phyloP scores from a whole-genome alignment of 2,888 invertebrate genomes.

The Ichneumon xanthorius region DNA sequence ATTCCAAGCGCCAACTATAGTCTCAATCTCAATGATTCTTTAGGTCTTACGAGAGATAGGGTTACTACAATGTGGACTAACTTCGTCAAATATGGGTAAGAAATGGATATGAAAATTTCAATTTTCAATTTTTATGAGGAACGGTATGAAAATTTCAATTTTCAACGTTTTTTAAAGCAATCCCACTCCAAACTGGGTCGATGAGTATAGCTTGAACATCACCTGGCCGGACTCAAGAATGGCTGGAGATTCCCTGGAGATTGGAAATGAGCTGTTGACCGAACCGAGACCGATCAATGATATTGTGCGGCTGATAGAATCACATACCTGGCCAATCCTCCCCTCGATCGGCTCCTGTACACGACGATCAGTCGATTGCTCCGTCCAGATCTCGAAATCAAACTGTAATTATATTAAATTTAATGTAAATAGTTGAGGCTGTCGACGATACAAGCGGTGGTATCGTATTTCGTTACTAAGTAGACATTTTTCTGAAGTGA shows the following conservation, averaged over 20 bases:
- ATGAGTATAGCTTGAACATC: constrained; percentile 52
- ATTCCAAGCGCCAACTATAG: constrained; percentile 69
- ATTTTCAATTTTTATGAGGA: too few species aligned
- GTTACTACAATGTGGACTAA: constrained; percentile 88
- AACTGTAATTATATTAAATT: not conserved
- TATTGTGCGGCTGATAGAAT: not conserved
- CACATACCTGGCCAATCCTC: not conserved
- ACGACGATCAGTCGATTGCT: not conserved
- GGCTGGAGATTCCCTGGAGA: constrained; percentile 59
- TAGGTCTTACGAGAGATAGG: constrained; percentile 82
- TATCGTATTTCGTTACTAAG: too few species aligned
- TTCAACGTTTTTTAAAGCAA: constrained; percentile 35
- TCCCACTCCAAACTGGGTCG: constrained; percentile 64
- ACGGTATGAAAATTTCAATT: too few species aligned
- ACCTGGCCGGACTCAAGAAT: constrained; percentile 61
- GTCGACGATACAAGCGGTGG: too few species aligned
- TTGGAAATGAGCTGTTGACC: constrained; percentile 52
- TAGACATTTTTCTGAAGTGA: too few species aligned
- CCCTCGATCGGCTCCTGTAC: not conserved
- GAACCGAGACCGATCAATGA: not conserved
- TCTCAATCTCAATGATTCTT: constrained; percentile 78
- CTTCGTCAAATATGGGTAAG: constrained; percentile 85
- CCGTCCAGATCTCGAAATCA: not conserved
- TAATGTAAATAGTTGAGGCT: too few species aligned
- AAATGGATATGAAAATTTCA: too few species aligned